Evolutionary conservation across 2,113 vertebrate genomes (phyloP), one percentile per base, ranked within the genome.

Genomic region (Theropithecus gelada): DNA sequence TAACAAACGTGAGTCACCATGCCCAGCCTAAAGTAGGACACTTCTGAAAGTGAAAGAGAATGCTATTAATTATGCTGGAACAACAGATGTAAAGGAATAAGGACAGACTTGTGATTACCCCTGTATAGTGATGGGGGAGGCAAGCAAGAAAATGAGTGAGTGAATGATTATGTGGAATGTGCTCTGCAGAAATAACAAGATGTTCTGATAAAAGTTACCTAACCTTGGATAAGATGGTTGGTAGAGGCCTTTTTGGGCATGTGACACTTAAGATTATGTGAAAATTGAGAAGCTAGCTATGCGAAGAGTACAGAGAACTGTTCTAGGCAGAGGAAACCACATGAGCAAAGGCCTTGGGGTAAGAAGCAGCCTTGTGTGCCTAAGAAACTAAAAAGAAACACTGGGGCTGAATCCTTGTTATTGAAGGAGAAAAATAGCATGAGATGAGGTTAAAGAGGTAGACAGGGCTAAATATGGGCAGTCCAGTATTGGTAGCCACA

Each of bases 181-280:
- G 14, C 23, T 82, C 50, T 95, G 43, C 93, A 97, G n/a, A 95
- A 95, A 85, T 85, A 95, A 80, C 43, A 90, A 73, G 66, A 57
- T 95, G 14, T 94, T 92, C 84, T 73, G 32, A 57, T 86, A 94
- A 80, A 66, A n/a, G 57, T 93, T 66, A 86, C 13, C 57, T 88
- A 38, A 48, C 40, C 43, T 92, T 95, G 66, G 48, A 17, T 92
- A 82, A 93, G 72, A 59, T 90, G 25, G 5, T 70, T 84, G 27
- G 38, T 81, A 48, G 38, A 93, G 40, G 59, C 35, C 79, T 81
- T 73, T 94, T 32, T 35, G 43, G 50, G 30, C 20, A 40, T 48
- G 30, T 84, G 55, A 87, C 68, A 90, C 45, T 96, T 79, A 97
- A 84, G 48, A 80, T 78, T 8, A 50, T 18, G 20, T 92, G 83